Evolutionary conservation across 2,797 vertebrate genomes (phyloP), one percentile per base, ranked within the genome.

Genomic region (Chaetodon trifasciatus): DNA sequence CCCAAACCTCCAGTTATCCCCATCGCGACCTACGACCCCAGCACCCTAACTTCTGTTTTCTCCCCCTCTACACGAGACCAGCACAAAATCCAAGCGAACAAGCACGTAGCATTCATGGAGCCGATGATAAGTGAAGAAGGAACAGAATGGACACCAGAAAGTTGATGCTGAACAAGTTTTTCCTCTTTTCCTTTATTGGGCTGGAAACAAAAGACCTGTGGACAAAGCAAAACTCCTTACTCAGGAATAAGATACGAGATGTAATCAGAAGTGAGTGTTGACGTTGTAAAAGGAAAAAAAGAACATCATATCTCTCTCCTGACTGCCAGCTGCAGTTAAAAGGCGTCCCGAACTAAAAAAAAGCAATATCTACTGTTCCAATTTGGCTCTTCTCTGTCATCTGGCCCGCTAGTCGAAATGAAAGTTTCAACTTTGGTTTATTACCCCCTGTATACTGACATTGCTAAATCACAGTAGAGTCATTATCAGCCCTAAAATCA

Each of bases 61-160:
- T 84, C 94, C 69, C 93, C 96, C 0, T 94, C 96, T 0, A 85
- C 91, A 0, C 93, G 91, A 19, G 84, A 89, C 8, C 94, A 90
- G 70, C 86, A 91, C 81, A 97, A 97, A 87, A 84, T 86, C 84
- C 95, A 96, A 0, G n/a, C 90, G 71, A 94, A 95, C 87, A 97
- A 96, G 73, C 97, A 96, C 0, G 97, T 98, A 21, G 96, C 96
- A 8, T 98, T 98, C 87, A 90, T 97, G 1, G 97, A 98, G 91
- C 96, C 97, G 0, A 86, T 95, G 92, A 78, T 95, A 63, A 0
- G 78, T 92, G 91, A 90, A 92, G 88, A 94, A 21, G 80, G 90
- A 90, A 0, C 94, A 93, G 87, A 95, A 91, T 0, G 96, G 96
- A 58, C 92, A 89, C 16, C 91, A 91, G 79, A 96, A 90, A 88